Conservation (phyloP, 2,797 vertebrate species). For the Cossypha heuglini region DNA sequence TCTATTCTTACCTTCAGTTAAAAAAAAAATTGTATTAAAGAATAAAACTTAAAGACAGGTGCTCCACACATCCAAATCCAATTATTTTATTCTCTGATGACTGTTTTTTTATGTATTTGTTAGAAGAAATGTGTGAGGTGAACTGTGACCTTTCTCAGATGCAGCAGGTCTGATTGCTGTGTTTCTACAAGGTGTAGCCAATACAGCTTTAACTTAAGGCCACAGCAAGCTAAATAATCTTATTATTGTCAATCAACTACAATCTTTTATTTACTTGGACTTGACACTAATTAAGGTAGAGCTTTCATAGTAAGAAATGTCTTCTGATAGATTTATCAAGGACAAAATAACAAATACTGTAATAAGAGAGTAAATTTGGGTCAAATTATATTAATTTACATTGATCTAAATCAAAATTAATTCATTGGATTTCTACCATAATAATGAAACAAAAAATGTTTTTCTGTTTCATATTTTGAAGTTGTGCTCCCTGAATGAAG, state of each 20-base stretch:
- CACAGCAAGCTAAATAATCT: constrained; percentile 12
- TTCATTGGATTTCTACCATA: background rate
- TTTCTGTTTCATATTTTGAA: background rate
- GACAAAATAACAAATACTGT: background rate
- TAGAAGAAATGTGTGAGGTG: background rate
- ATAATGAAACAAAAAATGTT: background rate
- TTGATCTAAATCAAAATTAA: background rate
- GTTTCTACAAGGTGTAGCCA: background rate
- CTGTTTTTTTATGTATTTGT: background rate
- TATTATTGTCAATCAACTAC: background rate
- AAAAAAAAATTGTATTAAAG: background rate
- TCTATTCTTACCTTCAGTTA: background rate
- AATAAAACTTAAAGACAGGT: background rate
- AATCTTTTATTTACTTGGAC: constrained; percentile 18
- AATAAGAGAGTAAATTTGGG: background rate
- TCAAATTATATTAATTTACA: background rate
- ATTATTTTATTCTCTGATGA: background rate
- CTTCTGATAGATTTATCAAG: background rate
- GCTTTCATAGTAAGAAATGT: background rate
- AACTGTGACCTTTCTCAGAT: background rate
- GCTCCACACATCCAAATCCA: background rate
- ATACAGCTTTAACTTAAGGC: background rate
- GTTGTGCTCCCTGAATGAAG: background rate
- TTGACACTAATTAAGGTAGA: background rate
- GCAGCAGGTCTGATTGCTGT: background rate